Conservation (phyloP, 1,140 invertebrate species). For the Camponotus floridanus region DNA sequence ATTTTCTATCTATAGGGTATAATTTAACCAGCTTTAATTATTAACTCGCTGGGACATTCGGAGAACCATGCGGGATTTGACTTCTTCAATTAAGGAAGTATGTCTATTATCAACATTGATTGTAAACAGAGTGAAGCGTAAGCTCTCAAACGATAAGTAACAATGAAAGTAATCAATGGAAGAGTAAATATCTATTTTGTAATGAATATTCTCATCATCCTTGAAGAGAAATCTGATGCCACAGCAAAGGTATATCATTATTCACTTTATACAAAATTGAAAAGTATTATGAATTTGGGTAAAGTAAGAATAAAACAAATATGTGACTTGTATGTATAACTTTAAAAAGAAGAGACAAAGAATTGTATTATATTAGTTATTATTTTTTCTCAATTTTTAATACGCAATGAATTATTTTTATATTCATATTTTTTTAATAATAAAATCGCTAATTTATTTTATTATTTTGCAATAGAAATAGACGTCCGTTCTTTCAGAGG, state of each 20-base stretch:
- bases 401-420: not conserved
- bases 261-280: not conserved
- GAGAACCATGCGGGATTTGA: not conserved
- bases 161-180: too few relatives aligned
- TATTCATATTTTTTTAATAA: not conserved
- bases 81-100: constrained; percentile 25
- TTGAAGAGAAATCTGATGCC: too few relatives aligned
- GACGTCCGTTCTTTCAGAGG: not conserved
- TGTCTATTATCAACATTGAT: too few relatives aligned
- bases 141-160: too few relatives aligned
- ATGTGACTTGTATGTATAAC: too few relatives aligned
- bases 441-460: not conserved
- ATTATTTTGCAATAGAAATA: constrained; percentile 7
- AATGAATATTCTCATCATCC: too few relatives aligned
- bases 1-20: constrained; percentile 69
- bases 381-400: not conserved
- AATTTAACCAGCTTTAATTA: constrained; percentile 67
- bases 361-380: not conserved
- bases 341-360: too few relatives aligned
- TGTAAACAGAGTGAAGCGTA: too few relatives aligned
- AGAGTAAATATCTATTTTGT: too few relatives aligned
- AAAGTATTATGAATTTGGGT: constrained; percentile 6
- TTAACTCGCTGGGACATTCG: constrained; percentile 34
- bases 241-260: too few relatives aligned
- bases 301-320: not conserved